Evolutionary conservation across 2,888 invertebrate species (phyloP).

Genomic region (Lamproptera curius): DNA sequence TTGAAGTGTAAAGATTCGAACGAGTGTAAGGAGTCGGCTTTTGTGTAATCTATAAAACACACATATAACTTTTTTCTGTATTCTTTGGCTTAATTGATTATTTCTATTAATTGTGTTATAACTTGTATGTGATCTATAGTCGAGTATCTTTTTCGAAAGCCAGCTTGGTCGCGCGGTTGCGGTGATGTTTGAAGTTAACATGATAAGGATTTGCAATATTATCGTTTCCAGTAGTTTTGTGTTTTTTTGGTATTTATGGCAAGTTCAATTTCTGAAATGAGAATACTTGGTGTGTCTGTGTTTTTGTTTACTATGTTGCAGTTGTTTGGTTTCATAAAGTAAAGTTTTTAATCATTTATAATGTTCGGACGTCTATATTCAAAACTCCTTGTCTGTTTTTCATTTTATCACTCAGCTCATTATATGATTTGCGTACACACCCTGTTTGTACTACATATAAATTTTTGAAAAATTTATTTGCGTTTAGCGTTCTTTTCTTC

Average conservation of each 20-base stretch:
- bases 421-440: constrained; percentile 20
- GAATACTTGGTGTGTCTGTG: background rate
- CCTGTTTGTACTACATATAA: constrained; percentile 13
- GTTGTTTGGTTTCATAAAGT: background rate
- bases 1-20: constrained; percentile 1
- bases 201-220: constrained; percentile 3
- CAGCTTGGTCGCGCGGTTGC: constrained; percentile 17
- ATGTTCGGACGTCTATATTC: constrained; percentile 19
- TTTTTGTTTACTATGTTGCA: background rate
- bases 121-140: background rate
- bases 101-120: constrained; percentile 7
- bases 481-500: constrained; percentile 12
- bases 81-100: background rate
- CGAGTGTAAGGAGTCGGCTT: too few species aligned
- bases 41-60: constrained; percentile 6
- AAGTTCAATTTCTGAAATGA: constrained; percentile 33
- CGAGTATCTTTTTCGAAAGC: constrained; percentile 13
- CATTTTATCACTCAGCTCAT: constrained; percentile 16
- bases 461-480: constrained; percentile 16
- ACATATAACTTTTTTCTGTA: too few species aligned
- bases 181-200: constrained; percentile 19
- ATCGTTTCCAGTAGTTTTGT: constrained; percentile 14
- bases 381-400: constrained; percentile 5
- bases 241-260: constrained; percentile 31
- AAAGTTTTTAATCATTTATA: constrained; percentile 12